Percentiles rank a stretch among this genome's conserved stretches.
Conservation (phyloP, 2,797 vertebrate genomes). For the Aeoliscus strigatus region DNA sequence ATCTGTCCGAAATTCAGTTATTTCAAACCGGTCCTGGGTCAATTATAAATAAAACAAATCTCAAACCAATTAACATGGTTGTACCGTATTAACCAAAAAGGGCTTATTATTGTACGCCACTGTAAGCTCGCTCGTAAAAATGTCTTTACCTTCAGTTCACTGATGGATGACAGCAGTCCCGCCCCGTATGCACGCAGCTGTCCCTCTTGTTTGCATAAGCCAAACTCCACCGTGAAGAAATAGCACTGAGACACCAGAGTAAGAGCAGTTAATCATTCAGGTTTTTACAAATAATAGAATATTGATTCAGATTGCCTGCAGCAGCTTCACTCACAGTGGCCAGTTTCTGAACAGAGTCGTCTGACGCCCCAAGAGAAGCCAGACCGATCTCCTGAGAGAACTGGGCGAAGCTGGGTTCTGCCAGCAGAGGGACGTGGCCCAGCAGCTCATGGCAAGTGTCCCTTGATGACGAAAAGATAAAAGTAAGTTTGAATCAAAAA, state of each 20-base stretch:
- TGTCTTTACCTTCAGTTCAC: constrained; percentile 82
- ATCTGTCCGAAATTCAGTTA: too few relatives aligned
- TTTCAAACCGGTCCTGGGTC: too few relatives aligned
- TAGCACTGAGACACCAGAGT: constrained; percentile 85
- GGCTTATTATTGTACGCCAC: too few relatives aligned
- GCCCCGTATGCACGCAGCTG: constrained; percentile 91
- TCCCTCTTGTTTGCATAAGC: constrained; percentile 95
- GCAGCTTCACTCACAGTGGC: constrained; percentile 79
- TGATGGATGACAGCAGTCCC: constrained; percentile 93
- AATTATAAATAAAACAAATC: too few relatives aligned
- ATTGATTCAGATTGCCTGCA: constrained; percentile 34
- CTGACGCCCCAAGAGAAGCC: constrained; percentile 89
- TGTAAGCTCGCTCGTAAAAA: constrained; percentile 3
- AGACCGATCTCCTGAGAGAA: constrained; percentile 96
- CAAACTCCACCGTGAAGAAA: constrained; percentile 98
- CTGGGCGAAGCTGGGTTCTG: constrained; percentile 93
- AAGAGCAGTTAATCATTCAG: constrained; percentile 51
- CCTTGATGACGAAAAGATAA: constrained; percentile 63
- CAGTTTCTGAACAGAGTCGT: constrained; percentile 89
- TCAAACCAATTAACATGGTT: too few relatives aligned
- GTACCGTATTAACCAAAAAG: too few relatives aligned
- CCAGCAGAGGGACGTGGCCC: constrained; percentile 89
- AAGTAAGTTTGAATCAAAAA: constrained; percentile 2
- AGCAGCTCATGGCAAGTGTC: constrained; percentile 94
- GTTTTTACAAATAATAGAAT: neutral